Conservation (phyloP, 2,113 vertebrate genomes). For the Haplotaxodon microlepis region DNA sequence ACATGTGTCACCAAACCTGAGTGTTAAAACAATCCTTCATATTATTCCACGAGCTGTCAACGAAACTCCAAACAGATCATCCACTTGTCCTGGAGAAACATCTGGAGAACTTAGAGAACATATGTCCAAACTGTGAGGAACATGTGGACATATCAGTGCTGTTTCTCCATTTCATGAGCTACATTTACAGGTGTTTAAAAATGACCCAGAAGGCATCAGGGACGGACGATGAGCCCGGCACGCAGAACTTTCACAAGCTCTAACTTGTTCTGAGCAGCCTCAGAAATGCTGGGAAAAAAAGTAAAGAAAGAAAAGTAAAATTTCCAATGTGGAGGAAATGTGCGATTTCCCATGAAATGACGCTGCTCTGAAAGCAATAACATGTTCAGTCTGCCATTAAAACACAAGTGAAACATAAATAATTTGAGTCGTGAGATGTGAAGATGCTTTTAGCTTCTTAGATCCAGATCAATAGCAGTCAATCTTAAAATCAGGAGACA, state of each 20-base stretch:
- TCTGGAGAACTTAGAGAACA: background rate
- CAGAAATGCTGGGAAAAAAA: background rate
- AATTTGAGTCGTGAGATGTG: background rate
- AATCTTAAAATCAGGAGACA: background rate
- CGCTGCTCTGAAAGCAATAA: background rate
- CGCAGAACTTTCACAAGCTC: background rate
- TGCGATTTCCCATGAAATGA: rapidly evolving
- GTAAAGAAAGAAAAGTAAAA: background rate
- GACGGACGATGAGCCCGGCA: rapidly evolving
- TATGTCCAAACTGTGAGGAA: background rate
- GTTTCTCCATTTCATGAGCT: background rate
- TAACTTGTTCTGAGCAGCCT: background rate
- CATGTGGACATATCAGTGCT: rapidly evolving
- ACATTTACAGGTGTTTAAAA: background rate
- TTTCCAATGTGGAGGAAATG: background rate
- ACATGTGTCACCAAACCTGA: rapidly evolving
- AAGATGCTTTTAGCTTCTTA: background rate
- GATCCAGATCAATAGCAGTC: background rate
- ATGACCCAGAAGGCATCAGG: background rate
- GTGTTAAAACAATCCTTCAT: background rate
- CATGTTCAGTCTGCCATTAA: background rate
- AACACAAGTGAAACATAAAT: background rate
- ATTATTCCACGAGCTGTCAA: background rate
- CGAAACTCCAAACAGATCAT: rapidly evolving
- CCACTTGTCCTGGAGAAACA: rapidly evolving